Conservation (phyloP, 2,797 vertebrate genomes). For the Clamator glandarius region DNA sequence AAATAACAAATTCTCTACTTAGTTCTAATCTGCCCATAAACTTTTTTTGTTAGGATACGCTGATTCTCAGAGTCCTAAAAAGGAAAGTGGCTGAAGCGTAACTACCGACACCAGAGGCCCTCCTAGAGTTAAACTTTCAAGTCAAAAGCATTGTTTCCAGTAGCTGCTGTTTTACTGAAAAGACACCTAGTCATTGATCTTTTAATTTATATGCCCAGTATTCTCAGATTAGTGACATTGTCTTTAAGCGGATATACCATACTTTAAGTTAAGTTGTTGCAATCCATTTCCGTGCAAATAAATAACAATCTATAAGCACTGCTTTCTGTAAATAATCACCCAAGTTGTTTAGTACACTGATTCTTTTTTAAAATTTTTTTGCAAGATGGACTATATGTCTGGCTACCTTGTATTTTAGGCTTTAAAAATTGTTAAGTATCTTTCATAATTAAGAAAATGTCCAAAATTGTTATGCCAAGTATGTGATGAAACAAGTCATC, state of each 20-base stretch:
- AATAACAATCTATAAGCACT: background rate
- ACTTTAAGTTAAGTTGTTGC: background rate
- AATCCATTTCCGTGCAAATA: background rate
- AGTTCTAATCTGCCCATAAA: background rate
- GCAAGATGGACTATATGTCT: background rate
- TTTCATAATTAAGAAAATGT: background rate
- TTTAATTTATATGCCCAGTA: background rate
- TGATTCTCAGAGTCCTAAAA: background rate
- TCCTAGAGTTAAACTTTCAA: background rate
- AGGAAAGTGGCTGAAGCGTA: background rate
- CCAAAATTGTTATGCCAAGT: background rate
- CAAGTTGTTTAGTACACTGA: background rate
- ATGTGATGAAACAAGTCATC: background rate
- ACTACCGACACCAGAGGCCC: slow-evolving; percentile 28
- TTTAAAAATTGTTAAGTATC: background rate
- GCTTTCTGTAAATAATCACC: background rate
- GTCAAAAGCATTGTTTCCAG: background rate
- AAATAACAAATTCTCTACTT: background rate
- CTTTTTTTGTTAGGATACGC: background rate
- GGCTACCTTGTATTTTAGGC: background rate
- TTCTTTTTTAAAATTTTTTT: background rate
- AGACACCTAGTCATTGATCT: background rate
- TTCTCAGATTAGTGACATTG: background rate
- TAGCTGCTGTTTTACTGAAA: background rate
- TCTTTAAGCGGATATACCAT: background rate